phyloP scores from a whole-genome alignment of 2,113 vertebrate species.

The Ceratotherium simum region DNA sequence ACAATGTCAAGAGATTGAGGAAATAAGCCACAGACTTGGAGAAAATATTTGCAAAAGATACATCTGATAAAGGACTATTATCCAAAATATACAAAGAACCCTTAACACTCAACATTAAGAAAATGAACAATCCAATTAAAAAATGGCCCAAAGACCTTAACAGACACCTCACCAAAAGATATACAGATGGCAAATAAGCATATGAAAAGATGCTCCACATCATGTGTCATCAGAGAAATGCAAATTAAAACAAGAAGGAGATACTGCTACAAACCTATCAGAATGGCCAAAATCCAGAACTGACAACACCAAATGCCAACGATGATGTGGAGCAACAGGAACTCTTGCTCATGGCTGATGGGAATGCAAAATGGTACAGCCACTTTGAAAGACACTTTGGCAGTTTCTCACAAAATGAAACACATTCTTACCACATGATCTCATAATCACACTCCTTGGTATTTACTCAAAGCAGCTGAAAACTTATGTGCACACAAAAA shows the following conservation, averaged over 20 bases:
- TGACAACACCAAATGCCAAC: background rate
- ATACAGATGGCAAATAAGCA: background rate
- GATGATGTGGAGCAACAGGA: background rate
- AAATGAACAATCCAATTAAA: background rate
- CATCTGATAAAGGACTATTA: background rate
- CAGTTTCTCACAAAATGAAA: background rate
- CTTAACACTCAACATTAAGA: background rate
- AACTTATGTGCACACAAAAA: background rate
- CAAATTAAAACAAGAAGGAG: background rate
- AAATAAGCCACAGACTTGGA: background rate
- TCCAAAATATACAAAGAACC: slow-evolving; percentile 8
- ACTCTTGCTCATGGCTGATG: background rate
- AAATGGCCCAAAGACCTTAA: background rate
- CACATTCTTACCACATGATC: background rate
- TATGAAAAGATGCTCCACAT: background rate
- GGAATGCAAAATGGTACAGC: background rate
- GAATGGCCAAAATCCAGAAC: background rate
- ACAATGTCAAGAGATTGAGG: background rate
- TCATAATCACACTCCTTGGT: background rate
- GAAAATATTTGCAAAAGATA: background rate
- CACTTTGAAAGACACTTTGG: background rate
- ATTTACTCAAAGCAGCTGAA: background rate
- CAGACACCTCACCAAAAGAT: background rate
- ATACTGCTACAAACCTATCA: background rate
- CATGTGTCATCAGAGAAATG: background rate